Evolutionary conservation across 2,113 vertebrate genomes (phyloP).

Genomic region (Ivindomyrus marchei): DNA sequence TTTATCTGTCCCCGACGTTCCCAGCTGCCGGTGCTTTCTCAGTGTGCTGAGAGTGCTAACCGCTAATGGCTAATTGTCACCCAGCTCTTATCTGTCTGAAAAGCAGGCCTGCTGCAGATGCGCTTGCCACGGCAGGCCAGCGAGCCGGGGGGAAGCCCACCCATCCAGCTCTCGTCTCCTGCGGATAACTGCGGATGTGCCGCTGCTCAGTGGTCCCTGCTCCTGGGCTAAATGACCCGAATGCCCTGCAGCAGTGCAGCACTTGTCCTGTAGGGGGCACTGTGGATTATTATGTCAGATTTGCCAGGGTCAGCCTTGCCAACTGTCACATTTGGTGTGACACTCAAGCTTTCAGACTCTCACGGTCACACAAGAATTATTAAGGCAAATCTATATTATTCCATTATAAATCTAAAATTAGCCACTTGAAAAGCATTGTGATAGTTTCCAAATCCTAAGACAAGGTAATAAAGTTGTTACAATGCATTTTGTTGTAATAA

Average conservation of each 20-base stretch:
- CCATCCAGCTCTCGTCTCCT: constrained; percentile 29
- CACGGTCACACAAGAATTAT: background rate
- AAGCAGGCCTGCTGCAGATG: background rate
- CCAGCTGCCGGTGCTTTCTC: background rate
- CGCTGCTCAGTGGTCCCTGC: background rate
- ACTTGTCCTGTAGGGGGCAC: background rate
- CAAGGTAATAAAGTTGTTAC: background rate
- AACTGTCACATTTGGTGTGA: background rate
- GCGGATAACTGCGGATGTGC: background rate
- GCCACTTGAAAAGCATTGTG: background rate
- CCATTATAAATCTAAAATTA: background rate
- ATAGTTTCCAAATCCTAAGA: background rate
- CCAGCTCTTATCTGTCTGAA: background rate
- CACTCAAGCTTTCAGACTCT: background rate
- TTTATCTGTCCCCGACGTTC: background rate
- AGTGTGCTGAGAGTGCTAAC: background rate
- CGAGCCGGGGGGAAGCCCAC: constrained; percentile 8
- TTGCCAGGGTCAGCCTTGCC: background rate
- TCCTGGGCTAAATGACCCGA: background rate
- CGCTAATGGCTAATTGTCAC: background rate
- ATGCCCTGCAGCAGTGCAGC: background rate
- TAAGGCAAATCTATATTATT: background rate
- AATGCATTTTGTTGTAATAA: background rate
- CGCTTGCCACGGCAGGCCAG: background rate
- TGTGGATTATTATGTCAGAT: background rate